A percentile compares a stretch with the other conserved stretches of the same genome.
Evolutionary conservation across 2,888 invertebrate genomes (phyloP).

Genomic region (Lasioglossum villosulum): DNA sequence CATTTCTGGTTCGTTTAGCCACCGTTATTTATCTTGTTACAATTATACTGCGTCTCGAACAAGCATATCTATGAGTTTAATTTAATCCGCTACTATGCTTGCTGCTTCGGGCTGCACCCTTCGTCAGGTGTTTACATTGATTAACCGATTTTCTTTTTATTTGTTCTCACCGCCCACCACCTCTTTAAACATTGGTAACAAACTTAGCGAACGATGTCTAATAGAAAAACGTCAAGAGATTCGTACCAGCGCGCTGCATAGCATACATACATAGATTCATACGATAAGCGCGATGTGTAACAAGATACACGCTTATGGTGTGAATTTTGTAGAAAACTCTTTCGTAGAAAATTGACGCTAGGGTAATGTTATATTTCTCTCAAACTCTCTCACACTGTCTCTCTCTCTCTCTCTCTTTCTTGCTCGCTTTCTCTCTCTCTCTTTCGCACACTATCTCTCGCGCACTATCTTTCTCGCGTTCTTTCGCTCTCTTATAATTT

Average conservation of each 20-base stretch:
- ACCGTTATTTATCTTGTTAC: constrained; percentile 34
- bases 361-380: constrained; percentile 75
- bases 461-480: not conserved
- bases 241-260: constrained; percentile 67
- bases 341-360: constrained; percentile 84
- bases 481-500: constrained; percentile 17
- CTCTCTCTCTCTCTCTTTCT: not conserved
- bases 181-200: constrained; percentile 51
- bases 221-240: constrained; percentile 70
- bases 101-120: constrained; percentile 40
- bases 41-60: constrained; percentile 54
- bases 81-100: constrained; percentile 56
- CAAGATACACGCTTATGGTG: constrained; percentile 66
- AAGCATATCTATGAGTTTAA: constrained; percentile 54
- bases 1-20: not conserved
- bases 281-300: constrained; percentile 68
- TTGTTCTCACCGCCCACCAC: not conserved
- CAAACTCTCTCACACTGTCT: not conserved
- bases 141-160: constrained; percentile 7
- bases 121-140: constrained; percentile 31
- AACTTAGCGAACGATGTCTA: constrained; percentile 63
- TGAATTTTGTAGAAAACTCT: constrained; percentile 74
- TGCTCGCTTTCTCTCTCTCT: not conserved
- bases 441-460: constrained; percentile 1
- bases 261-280: constrained; percentile 71